Evolutionary conservation across 1,140 invertebrate species (phyloP).

Genomic region (Pinna nobilis): DNA sequence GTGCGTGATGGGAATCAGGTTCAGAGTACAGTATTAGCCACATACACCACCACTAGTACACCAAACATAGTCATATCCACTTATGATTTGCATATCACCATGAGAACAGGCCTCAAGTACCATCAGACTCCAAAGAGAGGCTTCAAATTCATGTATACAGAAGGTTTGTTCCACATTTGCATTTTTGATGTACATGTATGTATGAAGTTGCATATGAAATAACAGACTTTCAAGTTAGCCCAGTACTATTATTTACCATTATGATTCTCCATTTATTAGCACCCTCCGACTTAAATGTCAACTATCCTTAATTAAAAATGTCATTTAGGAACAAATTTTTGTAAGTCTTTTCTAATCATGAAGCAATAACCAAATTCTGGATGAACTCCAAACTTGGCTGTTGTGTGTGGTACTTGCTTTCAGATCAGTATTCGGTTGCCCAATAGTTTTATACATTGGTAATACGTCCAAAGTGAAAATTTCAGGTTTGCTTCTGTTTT

Average conservation of each 20-base stretch:
- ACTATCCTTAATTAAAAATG: background rate
- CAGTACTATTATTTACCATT: background rate
- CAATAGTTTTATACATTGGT: no score
- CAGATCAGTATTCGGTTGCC: no score
- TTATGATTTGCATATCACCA: background rate
- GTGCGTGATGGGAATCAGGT: background rate
- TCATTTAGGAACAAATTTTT: background rate
- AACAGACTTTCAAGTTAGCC: background rate
- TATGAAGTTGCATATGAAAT: background rate
- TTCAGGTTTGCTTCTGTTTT: no score
- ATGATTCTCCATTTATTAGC: background rate
- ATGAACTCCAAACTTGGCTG: no score
- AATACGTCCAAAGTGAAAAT: no score
- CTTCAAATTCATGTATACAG: conserved; percentile 1
- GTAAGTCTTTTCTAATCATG: no score
- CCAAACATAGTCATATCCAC: background rate
- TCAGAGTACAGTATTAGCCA: background rate
- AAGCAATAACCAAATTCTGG: no score
- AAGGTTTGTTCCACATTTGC: background rate
- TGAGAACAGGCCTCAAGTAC: background rate
- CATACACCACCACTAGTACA: background rate
- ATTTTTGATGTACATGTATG: background rate
- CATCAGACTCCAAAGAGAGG: background rate
- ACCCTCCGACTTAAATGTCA: background rate
- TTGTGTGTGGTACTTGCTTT: no score